These are phyloP conservation scores for Scomber japonicus DNA, from an alignment of 2,113 vertebrate species.

Conservation along the genomic window DNA sequence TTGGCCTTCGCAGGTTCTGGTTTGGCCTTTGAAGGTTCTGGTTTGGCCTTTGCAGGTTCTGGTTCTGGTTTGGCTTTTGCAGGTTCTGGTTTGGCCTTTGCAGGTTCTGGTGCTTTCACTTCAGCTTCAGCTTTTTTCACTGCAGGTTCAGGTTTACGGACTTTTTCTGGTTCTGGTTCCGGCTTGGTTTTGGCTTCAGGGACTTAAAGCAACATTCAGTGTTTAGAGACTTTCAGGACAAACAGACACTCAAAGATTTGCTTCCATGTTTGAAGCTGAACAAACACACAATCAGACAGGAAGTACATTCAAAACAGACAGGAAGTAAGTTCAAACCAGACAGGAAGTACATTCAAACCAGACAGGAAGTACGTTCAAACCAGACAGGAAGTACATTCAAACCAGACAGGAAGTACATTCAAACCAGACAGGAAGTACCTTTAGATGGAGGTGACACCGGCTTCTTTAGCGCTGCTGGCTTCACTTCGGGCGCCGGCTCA, in stretches of 20 bases:
- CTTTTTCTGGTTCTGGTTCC: slow-evolving; percentile 38
- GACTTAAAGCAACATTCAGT: slow-evolving; percentile 86
- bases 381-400: slow-evolving; percentile 70
- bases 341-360: slow-evolving; percentile 70
- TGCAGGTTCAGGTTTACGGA: slow-evolving; percentile 35
- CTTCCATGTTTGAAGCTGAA: slow-evolving; percentile 72
- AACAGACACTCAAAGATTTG: slow-evolving; percentile 64
- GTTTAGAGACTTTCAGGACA: slow-evolving; percentile 43
- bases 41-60: neutral
- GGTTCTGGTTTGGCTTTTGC: slow-evolving; percentile 1
- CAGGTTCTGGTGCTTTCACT: neutral
- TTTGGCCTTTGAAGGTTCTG: neutral
- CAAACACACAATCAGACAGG: slow-evolving; percentile 46
- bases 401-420: slow-evolving; percentile 70
- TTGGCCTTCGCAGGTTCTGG: slow-evolving; percentile 6
- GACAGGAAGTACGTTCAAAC: slow-evolving; percentile 70
- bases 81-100: neutral
- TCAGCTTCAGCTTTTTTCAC: slow-evolving; percentile 17
- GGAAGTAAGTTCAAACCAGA: slow-evolving; percentile 70
- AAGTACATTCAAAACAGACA: slow-evolving; percentile 70
- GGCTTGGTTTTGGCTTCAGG: slow-evolving; percentile 55
- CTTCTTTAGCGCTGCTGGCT: slow-evolving; percentile 63
- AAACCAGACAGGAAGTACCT: slow-evolving; percentile 78
- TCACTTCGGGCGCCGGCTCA: slow-evolving; percentile 27
- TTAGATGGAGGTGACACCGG: slow-evolving; percentile 65